Evolutionary conservation across 1,140 invertebrate genomes (phyloP).

Genomic region (Forficula auricularia): DNA sequence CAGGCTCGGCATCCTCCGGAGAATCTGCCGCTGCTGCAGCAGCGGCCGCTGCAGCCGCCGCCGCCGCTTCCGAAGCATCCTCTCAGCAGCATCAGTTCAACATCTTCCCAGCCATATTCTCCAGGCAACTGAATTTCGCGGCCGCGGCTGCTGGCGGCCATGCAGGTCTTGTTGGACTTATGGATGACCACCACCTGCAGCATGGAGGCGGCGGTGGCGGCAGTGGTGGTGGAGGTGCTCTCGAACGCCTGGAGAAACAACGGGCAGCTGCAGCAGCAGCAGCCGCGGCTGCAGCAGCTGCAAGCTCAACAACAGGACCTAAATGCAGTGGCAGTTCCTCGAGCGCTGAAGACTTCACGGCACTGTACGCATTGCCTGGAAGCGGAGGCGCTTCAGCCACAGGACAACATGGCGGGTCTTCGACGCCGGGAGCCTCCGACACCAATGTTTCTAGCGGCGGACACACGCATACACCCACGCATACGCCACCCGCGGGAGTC

Average conservation of each 20-base stretch:
- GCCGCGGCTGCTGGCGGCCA: conserved; percentile 33
- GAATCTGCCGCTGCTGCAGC: conserved; percentile 12
- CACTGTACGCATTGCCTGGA: conserved; percentile 39
- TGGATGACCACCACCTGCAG: conserved; percentile 50
- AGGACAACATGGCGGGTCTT: background rate
- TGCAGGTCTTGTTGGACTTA: conserved; percentile 50
- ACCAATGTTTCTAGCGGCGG: conserved; percentile 6
- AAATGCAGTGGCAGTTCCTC: conserved; percentile 53
- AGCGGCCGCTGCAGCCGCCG: conserved; percentile 16
- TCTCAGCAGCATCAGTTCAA: conserved; percentile 57
- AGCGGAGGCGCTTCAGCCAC: conserved; percentile 4
- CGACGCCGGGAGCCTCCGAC: conserved; percentile 5
- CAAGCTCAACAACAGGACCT: too few species aligned
- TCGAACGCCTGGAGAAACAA: too few species aligned
- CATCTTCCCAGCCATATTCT: conserved; percentile 75
- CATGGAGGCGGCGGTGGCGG: too few species aligned
- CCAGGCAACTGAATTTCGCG: conserved; percentile 60
- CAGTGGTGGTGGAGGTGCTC: too few species aligned
- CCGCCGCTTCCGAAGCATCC: conserved; percentile 31
- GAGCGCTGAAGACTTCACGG: conserved; percentile 61
- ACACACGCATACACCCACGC: conserved; percentile 36
- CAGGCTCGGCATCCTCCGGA: conserved; percentile 9
- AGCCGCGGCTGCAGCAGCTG: conserved; percentile 25
- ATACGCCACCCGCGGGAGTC: conserved; percentile 32
- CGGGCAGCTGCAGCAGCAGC: conserved; percentile 29